Evolutionary conservation across 2,888 invertebrate species (phyloP).

Genomic region (Steinernema carpocapsae): DNA sequence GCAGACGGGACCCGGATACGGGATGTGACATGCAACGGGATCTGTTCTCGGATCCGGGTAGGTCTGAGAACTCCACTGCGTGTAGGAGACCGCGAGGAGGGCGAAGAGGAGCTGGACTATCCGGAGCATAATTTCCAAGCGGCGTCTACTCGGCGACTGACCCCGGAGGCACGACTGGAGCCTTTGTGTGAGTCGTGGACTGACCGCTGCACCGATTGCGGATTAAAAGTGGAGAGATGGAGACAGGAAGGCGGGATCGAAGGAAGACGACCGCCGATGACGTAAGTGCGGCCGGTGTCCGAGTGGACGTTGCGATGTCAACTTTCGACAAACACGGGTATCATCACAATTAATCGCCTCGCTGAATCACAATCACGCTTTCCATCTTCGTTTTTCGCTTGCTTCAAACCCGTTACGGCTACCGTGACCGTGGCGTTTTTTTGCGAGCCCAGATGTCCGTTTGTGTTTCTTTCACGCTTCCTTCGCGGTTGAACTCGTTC

Average conservation of each 20-base stretch:
- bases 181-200: constrained; percentile 27
- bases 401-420: neutral
- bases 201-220: constrained; percentile 16
- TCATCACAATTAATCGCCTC: constrained; percentile 5
- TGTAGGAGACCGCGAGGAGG: neutral
- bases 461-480: neutral
- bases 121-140: constrained; percentile 33
- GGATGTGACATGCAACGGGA: constrained; percentile 50
- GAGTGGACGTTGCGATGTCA: neutral
- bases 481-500: too few species aligned
- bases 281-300: constrained; percentile 6
- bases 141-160: constrained; percentile 30
- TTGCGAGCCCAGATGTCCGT: neutral
- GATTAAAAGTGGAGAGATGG: constrained; percentile 24
- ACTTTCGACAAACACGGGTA: constrained; percentile 26
- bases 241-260: constrained; percentile 32
- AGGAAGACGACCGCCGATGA: constrained; percentile 24
- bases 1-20: constrained; percentile 57
- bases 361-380: constrained; percentile 19
- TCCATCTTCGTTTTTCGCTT: too few species aligned
- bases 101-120: constrained; percentile 1
- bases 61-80: constrained; percentile 64
- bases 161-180: constrained; percentile 32
- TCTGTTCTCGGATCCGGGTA: constrained; percentile 64
- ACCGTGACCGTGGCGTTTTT: neutral